Evolutionary conservation across 2,888 invertebrate species (phyloP).

Genomic region (Ophion slaviceki): DNA sequence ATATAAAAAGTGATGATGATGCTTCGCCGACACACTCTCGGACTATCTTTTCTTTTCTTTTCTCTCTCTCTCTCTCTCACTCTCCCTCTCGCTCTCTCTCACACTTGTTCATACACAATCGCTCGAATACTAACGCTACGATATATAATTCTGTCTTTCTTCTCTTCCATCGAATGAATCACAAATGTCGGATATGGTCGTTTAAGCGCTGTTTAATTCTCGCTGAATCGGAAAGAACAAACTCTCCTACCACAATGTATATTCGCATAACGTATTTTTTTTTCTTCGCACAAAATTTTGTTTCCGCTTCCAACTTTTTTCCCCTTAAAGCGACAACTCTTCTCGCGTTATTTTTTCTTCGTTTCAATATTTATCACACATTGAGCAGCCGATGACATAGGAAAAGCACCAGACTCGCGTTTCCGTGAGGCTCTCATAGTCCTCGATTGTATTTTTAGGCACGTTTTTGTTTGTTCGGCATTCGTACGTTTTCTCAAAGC

Average conservation of each 20-base stretch:
- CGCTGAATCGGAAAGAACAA: constrained; percentile 40
- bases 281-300: constrained; percentile 24
- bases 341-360: constrained; percentile 2
- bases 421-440: constrained; percentile 39
- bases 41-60: constrained; percentile 54
- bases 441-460: constrained; percentile 33
- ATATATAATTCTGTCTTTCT: constrained; percentile 60
- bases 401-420: constrained; percentile 58
- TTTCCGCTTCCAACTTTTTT: constrained; percentile 21
- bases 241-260: constrained; percentile 46
- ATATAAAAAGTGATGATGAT: constrained; percentile 69
- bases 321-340: constrained; percentile 3
- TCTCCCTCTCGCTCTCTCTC: constrained; percentile 32
- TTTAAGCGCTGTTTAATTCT: constrained; percentile 58
- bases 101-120: constrained; percentile 44
- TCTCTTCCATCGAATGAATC: constrained; percentile 68
- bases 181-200: constrained; percentile 70
- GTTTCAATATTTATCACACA: constrained; percentile 63
- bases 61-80: constrained; percentile 49
- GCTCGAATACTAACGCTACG: constrained; percentile 65
- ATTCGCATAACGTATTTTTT: constrained; percentile 48
- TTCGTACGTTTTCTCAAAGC: not conserved
- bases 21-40: constrained; percentile 57
- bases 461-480: constrained; percentile 39
- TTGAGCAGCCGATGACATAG: constrained; percentile 64